These are phyloP conservation scores for Spongilla lacustris DNA, from an alignment of 37 sponge, comb jelly and placozoan species.

Conservation along the genomic window DNA sequence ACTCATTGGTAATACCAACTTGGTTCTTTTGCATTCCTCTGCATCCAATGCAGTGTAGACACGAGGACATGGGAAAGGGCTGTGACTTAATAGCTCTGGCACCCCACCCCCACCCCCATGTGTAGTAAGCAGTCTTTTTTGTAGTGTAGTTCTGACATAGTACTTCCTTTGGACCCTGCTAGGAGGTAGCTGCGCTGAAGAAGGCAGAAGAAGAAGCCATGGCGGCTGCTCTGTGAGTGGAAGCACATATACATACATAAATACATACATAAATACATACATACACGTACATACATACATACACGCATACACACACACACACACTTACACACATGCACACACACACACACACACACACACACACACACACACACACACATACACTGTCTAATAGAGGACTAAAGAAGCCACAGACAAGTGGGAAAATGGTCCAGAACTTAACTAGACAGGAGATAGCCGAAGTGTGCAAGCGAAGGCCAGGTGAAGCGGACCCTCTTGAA, in stretches of 20 bases:
- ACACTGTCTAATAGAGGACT: slow-evolving; percentile 7
- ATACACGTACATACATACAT: neutral
- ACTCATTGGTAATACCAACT: no score
- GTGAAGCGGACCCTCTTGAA: slow-evolving; percentile 34
- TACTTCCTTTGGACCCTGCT: slow-evolving; percentile 21
- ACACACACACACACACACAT: slow-evolving; percentile 4
- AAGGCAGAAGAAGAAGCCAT: slow-evolving; percentile 84
- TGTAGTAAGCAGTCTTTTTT: no score
- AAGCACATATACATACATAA: neutral
- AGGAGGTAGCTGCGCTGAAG: slow-evolving; percentile 88
- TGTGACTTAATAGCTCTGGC: no score
- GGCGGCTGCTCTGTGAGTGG: slow-evolving; percentile 79
- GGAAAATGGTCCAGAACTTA: slow-evolving; percentile 2
- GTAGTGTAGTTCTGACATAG: slow-evolving; percentile 25
- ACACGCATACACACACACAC: neutral
- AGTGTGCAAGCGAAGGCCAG: slow-evolving; percentile 48
- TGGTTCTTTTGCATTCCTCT: no score
- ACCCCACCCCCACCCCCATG: no score
- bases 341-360: no score
- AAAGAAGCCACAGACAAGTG: slow-evolving; percentile 23
- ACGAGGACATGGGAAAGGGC: no score
- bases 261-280: neutral
- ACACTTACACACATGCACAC: neutral
- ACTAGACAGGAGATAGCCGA: slow-evolving; percentile 72
- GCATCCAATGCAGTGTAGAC: no score